Conservation (phyloP, 1,140 invertebrate genomes). For the Zaprionus africanus region DNA sequence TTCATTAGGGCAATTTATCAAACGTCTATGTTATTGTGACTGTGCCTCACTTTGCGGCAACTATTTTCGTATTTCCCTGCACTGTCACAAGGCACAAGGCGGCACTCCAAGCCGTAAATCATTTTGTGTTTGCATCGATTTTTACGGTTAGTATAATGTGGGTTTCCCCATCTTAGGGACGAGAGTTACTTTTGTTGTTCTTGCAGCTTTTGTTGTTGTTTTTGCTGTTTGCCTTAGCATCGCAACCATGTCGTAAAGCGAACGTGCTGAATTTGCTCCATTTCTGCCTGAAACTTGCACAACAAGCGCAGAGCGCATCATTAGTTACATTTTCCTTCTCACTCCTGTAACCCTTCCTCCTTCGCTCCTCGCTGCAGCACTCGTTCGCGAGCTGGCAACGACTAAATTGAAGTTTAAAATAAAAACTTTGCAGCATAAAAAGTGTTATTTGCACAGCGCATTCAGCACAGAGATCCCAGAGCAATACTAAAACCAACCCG, state of each 20-base stretch:
- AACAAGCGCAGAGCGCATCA: conserved; percentile 64
- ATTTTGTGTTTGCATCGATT: conserved; percentile 49
- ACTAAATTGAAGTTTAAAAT: conserved; percentile 80
- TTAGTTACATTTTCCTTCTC: conserved; percentile 66
- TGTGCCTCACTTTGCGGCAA: conserved; percentile 48
- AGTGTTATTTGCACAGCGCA: conserved; percentile 67
- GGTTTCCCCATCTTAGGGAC: conserved; percentile 10
- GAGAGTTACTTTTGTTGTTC: conserved; percentile 39
- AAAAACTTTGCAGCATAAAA: conserved; percentile 74
- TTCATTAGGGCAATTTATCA: conserved; percentile 76
- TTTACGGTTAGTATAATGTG: conserved; percentile 29
- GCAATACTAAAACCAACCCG: conserved; percentile 11
- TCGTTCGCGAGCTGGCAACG: conserved; percentile 39
- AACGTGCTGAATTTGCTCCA: conserved; percentile 81
- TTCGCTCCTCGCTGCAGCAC: conserved; percentile 15
- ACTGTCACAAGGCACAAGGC: conserved; percentile 27
- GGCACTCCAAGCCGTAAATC: conserved; percentile 44
- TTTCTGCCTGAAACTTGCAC: conserved; percentile 67
- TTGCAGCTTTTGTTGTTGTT: conserved; percentile 10
- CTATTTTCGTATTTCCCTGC: conserved; percentile 29
- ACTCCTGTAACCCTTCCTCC: not conserved
- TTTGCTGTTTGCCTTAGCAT: conserved; percentile 5
- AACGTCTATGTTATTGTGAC: conserved; percentile 39
- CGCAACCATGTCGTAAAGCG: conserved; percentile 28
- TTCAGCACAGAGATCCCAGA: conserved; percentile 36